Percentiles rank a stretch among this genome's conserved stretches.
These are phyloP conservation scores for Poeciliopsis gracilis DNA, from an alignment of 2,797 vertebrate genomes.

Conservation along the genomic window DNA sequence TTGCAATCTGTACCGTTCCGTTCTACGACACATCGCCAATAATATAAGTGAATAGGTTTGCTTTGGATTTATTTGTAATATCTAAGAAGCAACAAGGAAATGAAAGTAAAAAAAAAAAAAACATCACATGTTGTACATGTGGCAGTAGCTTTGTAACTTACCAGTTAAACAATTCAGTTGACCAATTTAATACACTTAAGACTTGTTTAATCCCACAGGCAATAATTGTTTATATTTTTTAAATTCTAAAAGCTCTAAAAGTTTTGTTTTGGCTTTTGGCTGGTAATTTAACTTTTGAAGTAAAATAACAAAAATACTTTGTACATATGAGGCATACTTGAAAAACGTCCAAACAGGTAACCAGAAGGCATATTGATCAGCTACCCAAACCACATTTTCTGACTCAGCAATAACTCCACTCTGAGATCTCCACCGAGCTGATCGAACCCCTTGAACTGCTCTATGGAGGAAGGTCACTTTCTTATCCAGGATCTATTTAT, in stretches of 20 bases:
- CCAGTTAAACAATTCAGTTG: neutral
- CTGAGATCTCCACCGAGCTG: neutral
- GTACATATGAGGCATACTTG: neutral
- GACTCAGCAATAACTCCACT: neutral
- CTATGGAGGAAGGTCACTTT: neutral
- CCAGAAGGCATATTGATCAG: neutral
- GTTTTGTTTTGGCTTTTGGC: too few relatives aligned
- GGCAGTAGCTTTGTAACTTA: neutral
- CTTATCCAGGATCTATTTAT: neutral
- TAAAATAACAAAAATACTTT: too few relatives aligned
- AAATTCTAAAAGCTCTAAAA: too few relatives aligned
- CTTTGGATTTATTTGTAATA: constrained; percentile 5
- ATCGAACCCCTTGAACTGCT: neutral
- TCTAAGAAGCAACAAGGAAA: neutral
- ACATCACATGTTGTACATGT: neutral
- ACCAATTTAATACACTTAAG: neutral
- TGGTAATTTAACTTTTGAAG: too few relatives aligned
- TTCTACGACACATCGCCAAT: constrained; percentile 9
- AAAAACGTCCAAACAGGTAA: neutral
- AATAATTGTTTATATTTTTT: too few relatives aligned
- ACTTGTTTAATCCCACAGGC: too few relatives aligned
- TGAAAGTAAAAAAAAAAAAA: neutral
- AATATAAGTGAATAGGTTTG: neutral
- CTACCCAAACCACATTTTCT: neutral
- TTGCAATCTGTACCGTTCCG: constrained; percentile 20